These are phyloP conservation scores for Wiebesia pumilae DNA, from an alignment of 1,140 invertebrate genomes.

Conservation along the genomic window DNA sequence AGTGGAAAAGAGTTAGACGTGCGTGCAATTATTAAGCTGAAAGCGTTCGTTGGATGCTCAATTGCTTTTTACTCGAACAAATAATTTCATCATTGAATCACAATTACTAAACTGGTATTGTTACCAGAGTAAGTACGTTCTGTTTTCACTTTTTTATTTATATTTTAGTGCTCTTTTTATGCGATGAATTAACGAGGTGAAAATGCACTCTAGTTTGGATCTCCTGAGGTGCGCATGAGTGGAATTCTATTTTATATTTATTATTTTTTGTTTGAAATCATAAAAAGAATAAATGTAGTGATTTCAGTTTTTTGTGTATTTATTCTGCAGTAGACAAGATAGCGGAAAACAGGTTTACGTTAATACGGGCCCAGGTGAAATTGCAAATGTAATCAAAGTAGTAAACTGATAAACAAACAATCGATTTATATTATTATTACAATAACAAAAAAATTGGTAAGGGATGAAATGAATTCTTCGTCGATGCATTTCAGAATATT, in stretches of 20 bases:
- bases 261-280: neutral
- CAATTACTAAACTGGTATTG: neutral
- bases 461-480: no score
- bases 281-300: neutral
- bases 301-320: neutral
- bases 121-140: neutral
- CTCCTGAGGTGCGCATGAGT: neutral
- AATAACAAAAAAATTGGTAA: neutral
- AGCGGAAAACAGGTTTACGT: neutral
- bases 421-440: neutral
- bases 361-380: neutral
- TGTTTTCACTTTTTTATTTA: neutral
- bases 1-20: neutral
- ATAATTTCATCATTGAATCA: conserved; percentile 40
- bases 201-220: neutral
- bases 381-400: neutral
- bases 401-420: neutral
- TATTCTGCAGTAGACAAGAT: neutral
- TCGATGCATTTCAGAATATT: no score
- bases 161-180: neutral
- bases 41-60: no score
- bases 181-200: neutral
- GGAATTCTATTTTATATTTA: neutral
- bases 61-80: neutral
- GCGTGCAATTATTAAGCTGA: no score